Evolutionary conservation across 2,888 invertebrate genomes (phyloP), one percentile per base, ranked within the genome.

Genomic region (Leucophenga montana): DNA sequence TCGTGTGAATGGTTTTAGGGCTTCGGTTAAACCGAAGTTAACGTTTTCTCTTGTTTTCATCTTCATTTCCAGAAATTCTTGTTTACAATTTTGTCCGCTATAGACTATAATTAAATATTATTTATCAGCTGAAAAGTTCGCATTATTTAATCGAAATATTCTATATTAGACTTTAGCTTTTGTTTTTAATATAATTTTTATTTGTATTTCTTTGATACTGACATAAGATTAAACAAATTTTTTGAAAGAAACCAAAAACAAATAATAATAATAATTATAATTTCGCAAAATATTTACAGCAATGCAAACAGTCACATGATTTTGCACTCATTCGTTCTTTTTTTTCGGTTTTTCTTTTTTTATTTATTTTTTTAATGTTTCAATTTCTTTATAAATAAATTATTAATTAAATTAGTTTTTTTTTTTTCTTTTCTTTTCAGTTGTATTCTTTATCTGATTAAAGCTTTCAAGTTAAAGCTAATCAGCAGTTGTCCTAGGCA

Each of bases 391-490:
- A 61, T 39, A 64, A 27, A 64, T 50, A 64, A 64, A 46, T 64
- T 64, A 64, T 27, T 27, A 66, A 33, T 66, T 53, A 66, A 48
- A 22, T n/a, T 69, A 53, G 59, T 65, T 48, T 39, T 57, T 54
- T 53, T 59, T 31, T 39, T 66, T 46, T 20, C 56, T 53, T 22
- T 50, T 46, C 33, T 56, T 16, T 16, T 11, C 48, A 18, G 64
- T 46, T 54, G 16, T 33, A 33, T 54, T 67, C 8, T 18, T 3
- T 56, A 33, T 56, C 16, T 39, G 9, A 14, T 65, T 59, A 31
- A 48, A 53, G 62, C 20, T 33, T 61, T 33, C 66, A 18, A 44
- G 62, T 46, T 53, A 20, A 72, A 53, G 53, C 66, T 77, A 8
- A 39, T 53, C 53, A 16, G 20, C 48, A 16, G 14, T 16, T n/a